These are phyloP conservation scores for Diprion similis DNA, from an alignment of 1,140 invertebrate genomes.

Conservation along the genomic window DNA sequence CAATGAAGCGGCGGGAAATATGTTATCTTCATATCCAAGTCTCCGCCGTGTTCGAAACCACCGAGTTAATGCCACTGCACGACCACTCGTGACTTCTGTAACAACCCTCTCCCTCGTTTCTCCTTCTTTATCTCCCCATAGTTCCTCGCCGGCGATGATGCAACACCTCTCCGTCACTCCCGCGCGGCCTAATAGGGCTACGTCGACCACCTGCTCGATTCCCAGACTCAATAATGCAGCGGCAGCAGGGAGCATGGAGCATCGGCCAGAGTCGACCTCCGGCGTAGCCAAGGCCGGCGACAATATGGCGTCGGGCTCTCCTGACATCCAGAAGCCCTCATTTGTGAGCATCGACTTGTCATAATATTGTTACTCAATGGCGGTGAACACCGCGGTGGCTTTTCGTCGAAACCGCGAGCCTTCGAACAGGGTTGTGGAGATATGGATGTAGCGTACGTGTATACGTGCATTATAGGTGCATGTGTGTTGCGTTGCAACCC, in stretches of 20 bases:
- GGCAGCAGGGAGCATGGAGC: constrained; percentile 26
- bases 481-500: background rate
- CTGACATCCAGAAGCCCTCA: background rate
- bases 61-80: background rate
- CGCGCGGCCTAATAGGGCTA: constrained; percentile 32
- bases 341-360: constrained; percentile 31
- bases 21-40: background rate
- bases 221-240: constrained; percentile 40
- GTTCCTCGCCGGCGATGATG: constrained; percentile 26
- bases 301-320: background rate
- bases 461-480: no score
- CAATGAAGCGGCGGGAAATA: no score
- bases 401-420: background rate
- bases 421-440: no score
- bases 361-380: constrained; percentile 37
- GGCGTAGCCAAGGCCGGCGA: constrained; percentile 24
- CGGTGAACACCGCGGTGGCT: background rate
- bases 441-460: no score
- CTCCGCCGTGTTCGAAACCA: background rate
- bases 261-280: constrained; percentile 19
- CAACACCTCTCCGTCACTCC: constrained; percentile 25
- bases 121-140: constrained; percentile 15
- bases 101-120: background rate
- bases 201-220: constrained; percentile 34
- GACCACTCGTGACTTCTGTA: constrained; percentile 1